phyloP scores from a whole-genome alignment of 2,797 vertebrate species.

The Sternotherus odoratus region DNA sequence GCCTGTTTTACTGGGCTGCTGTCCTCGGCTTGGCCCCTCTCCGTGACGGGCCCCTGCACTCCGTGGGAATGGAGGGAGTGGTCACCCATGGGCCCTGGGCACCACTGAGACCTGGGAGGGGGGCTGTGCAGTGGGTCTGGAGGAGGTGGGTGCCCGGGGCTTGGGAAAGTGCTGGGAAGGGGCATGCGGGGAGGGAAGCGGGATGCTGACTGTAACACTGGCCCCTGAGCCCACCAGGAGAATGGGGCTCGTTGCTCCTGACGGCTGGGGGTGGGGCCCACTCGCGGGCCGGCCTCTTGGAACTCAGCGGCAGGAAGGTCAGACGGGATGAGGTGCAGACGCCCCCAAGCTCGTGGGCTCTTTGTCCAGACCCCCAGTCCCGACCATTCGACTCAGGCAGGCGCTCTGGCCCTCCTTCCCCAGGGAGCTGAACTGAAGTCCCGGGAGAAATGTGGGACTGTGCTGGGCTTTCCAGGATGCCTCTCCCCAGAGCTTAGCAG shows the following conservation, averaged over 20 bases:
- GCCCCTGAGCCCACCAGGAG: not conserved
- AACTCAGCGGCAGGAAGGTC: not conserved
- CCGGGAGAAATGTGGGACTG: no score
- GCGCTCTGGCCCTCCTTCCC: not conserved
- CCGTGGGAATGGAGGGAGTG: not conserved
- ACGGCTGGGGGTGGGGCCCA: not conserved
- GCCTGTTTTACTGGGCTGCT: not conserved
- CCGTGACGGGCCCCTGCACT: not conserved
- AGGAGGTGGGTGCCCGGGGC: not conserved
- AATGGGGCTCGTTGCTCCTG: not conserved
- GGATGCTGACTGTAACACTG: not conserved
- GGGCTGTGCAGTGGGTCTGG: not conserved
- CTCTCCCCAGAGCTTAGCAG: not conserved
- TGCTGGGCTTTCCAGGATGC: not conserved
- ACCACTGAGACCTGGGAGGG: not conserved
- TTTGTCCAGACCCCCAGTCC: not conserved
- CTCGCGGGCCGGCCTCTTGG: not conserved
- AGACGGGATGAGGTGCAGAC: not conserved
- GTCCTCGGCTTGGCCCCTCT: not conserved
- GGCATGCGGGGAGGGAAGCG: not conserved
- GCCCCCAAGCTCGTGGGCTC: accelerated
- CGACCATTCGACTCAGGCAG: accelerated
- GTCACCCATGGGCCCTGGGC: not conserved
- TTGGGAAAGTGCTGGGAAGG: not conserved
- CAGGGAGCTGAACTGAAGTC: not conserved